phyloP scores from a whole-genome alignment of 1,140 invertebrate species.

The Macrosteles quadrilineatus region DNA sequence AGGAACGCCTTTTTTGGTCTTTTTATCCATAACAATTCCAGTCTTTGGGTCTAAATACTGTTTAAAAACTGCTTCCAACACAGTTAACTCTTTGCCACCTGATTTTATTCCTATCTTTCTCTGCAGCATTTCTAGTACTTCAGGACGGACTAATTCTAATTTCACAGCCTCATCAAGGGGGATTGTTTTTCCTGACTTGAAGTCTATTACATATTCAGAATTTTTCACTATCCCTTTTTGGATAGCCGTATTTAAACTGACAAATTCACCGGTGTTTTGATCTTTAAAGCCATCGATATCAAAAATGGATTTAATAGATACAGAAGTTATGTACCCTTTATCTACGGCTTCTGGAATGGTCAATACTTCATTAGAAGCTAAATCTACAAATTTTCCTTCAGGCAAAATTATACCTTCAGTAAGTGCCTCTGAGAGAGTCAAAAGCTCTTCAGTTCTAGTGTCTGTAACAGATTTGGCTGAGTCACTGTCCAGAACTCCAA shows the following conservation, averaged over 20 bases:
- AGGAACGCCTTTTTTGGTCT: constrained; percentile 73
- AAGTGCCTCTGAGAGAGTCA: constrained; percentile 84
- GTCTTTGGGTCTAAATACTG: constrained; percentile 82
- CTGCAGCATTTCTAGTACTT: constrained; percentile 83
- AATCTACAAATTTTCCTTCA: constrained; percentile 71
- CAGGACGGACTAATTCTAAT: constrained; percentile 66
- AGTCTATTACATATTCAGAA: constrained; percentile 70
- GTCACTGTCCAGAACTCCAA: constrained; percentile 84
- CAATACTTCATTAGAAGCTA: constrained; percentile 66
- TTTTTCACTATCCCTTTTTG: constrained; percentile 75
- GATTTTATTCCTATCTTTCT: constrained; percentile 78
- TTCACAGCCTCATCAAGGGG: constrained; percentile 66
- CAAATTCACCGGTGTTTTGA: constrained; percentile 71
- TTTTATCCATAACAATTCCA: constrained; percentile 80
- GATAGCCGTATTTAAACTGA: constrained; percentile 86
- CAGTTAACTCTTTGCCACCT: constrained; percentile 69
- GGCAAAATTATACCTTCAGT: constrained; percentile 73
- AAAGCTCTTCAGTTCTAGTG: constrained; percentile 71
- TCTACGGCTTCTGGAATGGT: constrained; percentile 77
- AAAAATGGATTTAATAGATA: constrained; percentile 85
- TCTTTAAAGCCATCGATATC: constrained; percentile 91
- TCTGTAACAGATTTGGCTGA: constrained; percentile 80
- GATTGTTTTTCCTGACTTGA: constrained; percentile 71
- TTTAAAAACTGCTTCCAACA: constrained; percentile 83
- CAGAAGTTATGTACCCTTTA: constrained; percentile 83